Base-by-base conservation (phyloP, 2,113 vertebrate genomes). In the Burhinus oedicnemus region DNA sequence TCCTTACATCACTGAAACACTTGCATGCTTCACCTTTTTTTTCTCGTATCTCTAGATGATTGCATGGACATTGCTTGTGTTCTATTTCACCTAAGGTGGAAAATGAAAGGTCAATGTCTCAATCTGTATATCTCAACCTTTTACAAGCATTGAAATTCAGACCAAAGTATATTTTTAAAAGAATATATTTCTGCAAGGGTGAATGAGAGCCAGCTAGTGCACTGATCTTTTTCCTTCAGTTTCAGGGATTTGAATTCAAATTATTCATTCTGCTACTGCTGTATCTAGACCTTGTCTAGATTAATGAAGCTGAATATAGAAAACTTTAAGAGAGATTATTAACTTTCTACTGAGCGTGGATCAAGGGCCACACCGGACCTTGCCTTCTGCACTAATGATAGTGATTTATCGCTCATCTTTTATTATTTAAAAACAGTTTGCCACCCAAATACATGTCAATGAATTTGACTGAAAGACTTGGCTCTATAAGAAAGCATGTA, bases 61-160 rank as follows among this genome's bases (percentile, higher is more conserved):
- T 74, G 68, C 68, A 83, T 2, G 4, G 81, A 34, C 40, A 27
- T 54, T 70, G 25, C 87, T 83, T 58, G 20, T 42, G 70, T 79
- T 95, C 72, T 79, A 6, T 91, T 93, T 89, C 21, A 17, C 77
- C 64, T 91, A 69, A 76, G 54, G 34, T 89, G 49, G 77, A 84
- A 94, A 92, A 87, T 47, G 36, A 95, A 95, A 95, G 95, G 94
- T 96, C 91, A 79, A 8, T 71, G 69, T 80, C 92, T 94, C 61
- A 83, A 60, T 82, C 83, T 82, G 47, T 93, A 78, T 81, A 87
- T 84, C 38, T 84, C 93, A 91, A 93, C 81, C 81, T 94, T 95
- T 89, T 76, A 82, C 34, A 76, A 79, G 65, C 25, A 85, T 26
- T 91, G 61, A 95, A 87, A 96, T 87, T 82, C 69, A 69, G 75